Evolutionary conservation across 2,888 invertebrate species (phyloP).

Genomic region (Eustalomyia histrio): DNA sequence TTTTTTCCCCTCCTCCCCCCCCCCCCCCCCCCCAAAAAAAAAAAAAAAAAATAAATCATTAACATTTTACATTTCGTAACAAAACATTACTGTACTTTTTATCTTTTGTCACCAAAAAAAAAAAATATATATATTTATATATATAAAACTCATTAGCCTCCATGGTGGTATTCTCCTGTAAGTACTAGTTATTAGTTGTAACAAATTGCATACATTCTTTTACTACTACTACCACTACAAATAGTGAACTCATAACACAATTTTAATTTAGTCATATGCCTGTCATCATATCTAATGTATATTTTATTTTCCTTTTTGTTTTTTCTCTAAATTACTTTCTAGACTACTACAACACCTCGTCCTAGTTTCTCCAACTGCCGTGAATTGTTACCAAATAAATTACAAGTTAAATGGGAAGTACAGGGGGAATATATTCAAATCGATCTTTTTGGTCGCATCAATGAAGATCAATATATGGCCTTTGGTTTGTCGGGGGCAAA

Average conservation of each 20-base stretch:
- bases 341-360: conserved; percentile 89
- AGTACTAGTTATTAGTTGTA: conserved; percentile 80
- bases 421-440: conserved; percentile 88
- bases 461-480: conserved; percentile 92
- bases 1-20: too few species aligned
- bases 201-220: conserved; percentile 19
- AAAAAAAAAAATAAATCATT: conserved; percentile 31
- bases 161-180: conserved; percentile 96
- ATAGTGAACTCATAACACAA: neutral
- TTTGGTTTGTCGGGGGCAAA: conserved; percentile 91
- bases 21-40: neutral
- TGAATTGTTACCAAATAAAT: conserved; percentile 88
- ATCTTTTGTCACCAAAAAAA: conserved; percentile 60
- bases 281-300: neutral
- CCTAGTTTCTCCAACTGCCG: conserved; percentile 89
- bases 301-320: conserved; percentile 1
- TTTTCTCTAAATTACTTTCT: conserved; percentile 73
- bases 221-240: neutral
- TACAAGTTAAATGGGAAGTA: conserved; percentile 93
- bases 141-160: conserved; percentile 83
- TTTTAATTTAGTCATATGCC: neutral
- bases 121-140: conserved; percentile 44
- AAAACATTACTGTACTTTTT: conserved; percentile 60
- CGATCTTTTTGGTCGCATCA: conserved; percentile 87
- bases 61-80: conserved; percentile 59